Evolutionary conservation across 2,113 vertebrate genomes (phyloP).

Genomic region (Aegithalos caudatus): DNA sequence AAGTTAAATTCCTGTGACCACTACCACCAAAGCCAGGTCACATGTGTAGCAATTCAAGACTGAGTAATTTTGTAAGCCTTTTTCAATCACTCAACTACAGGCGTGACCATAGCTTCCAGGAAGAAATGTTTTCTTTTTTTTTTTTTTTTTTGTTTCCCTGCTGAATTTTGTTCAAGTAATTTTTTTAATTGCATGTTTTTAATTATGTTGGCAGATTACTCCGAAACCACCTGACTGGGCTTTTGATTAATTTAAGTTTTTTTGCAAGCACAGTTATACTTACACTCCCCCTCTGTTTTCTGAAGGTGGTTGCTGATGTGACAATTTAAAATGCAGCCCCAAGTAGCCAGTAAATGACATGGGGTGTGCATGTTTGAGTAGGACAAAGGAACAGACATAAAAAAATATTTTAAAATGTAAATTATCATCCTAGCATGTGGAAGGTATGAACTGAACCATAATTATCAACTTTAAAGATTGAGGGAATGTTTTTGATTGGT

Average conservation of each 20-base stretch:
- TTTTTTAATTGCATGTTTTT: neutral
- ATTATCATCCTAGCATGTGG: neutral
- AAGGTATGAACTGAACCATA: neutral
- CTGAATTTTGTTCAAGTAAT: neutral
- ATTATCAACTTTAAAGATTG: neutral
- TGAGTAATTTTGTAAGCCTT: neutral
- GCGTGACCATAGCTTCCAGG: neutral
- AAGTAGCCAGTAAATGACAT: neutral
- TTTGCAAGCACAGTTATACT: neutral
- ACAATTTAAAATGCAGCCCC: neutral
- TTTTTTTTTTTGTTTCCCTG: neutral
- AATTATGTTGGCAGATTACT: neutral
- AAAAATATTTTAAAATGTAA: neutral
- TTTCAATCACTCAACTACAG: neutral
- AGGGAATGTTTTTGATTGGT: neutral
- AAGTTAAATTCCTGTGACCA: slow-evolving; percentile 2
- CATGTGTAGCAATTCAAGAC: neutral
- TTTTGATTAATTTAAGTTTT: neutral
- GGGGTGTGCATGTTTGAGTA: neutral
- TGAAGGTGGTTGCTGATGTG: neutral
- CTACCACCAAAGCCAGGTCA: neutral
- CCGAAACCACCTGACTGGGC: neutral
- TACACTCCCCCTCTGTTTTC: neutral
- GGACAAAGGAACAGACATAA: neutral
- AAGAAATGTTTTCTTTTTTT: neutral